phyloP scores from a whole-genome alignment of 2,888 invertebrate species.

The Euproctis similis region DNA sequence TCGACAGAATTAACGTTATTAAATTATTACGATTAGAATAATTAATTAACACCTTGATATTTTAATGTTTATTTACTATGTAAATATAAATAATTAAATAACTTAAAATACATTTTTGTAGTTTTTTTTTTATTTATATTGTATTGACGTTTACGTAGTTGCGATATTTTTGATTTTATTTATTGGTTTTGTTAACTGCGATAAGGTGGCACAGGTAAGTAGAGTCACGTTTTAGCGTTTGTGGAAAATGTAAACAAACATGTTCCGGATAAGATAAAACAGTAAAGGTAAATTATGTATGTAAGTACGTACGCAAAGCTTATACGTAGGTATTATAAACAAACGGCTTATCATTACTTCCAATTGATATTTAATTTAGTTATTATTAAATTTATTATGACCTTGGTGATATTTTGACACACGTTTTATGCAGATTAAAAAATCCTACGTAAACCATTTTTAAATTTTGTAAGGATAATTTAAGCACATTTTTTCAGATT shows the following conservation, averaged over 20 bases:
- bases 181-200: conserved; percentile 63
- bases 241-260: conserved; percentile 72
- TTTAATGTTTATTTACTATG: too few relatives aligned
- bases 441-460: too few relatives aligned
- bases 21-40: not conserved
- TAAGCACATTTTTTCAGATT: not conserved
- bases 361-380: not conserved
- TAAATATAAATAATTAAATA: too few relatives aligned
- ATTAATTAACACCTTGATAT: too few relatives aligned
- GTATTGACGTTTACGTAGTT: conserved; percentile 26
- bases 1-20: too few relatives aligned
- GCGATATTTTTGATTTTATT: conserved; percentile 60
- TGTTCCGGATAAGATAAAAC: conserved; percentile 73
- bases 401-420: not conserved
- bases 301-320: conserved; percentile 27
- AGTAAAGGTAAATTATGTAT: conserved; percentile 35
- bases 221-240: conserved; percentile 67
- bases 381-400: conserved; percentile 1
- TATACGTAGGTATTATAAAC: conserved; percentile 42
- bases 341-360: conserved; percentile 9
- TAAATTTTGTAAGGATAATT: too few relatives aligned
- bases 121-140: conserved; percentile 12
- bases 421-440: too few relatives aligned
- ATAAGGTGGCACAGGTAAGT: conserved; percentile 63
- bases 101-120: not conserved